These are phyloP conservation scores for Papilio glaucus DNA, from an alignment of 1,140 invertebrate genomes.

Conservation along the genomic window DNA sequence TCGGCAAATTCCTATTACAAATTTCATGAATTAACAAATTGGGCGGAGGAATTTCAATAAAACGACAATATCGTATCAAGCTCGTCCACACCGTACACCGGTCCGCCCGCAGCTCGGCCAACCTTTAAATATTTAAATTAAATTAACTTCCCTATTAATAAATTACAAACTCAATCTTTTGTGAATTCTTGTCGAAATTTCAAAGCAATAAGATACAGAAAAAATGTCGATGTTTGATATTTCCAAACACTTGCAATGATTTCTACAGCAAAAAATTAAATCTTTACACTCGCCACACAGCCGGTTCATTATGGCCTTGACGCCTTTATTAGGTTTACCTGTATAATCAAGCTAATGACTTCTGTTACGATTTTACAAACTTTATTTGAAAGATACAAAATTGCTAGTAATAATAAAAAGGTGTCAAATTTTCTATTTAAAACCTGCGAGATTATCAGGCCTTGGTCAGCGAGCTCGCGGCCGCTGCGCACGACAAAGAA, in stretches of 20 bases:
- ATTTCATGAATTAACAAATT: neutral
- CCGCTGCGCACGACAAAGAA: no score
- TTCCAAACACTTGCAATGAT: neutral
- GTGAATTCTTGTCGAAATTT: neutral
- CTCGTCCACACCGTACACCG: no score
- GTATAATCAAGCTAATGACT: no score
- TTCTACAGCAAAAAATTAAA: neutral
- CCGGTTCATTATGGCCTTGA: no score
- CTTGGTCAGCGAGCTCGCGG: no score
- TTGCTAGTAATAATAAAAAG: neutral
- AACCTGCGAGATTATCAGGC: no score
- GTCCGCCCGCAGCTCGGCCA: neutral
- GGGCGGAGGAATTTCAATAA: slow-evolving; percentile 3
- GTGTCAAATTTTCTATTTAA: no score
- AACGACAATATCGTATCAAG: neutral
- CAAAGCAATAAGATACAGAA: neutral
- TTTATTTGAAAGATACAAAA: no score
- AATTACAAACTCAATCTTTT: slow-evolving; percentile 2
- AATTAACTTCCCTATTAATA: neutral
- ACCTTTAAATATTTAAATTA: neutral
- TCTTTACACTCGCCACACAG: no score
- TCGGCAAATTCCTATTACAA: neutral
- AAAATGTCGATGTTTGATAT: neutral
- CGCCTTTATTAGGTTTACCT: no score
- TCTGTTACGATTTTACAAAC: no score